These are phyloP conservation scores for Stichopus horrens DNA, from an alignment of 53 echinoderm and acorn worm genomes.

Conservation along the genomic window DNA sequence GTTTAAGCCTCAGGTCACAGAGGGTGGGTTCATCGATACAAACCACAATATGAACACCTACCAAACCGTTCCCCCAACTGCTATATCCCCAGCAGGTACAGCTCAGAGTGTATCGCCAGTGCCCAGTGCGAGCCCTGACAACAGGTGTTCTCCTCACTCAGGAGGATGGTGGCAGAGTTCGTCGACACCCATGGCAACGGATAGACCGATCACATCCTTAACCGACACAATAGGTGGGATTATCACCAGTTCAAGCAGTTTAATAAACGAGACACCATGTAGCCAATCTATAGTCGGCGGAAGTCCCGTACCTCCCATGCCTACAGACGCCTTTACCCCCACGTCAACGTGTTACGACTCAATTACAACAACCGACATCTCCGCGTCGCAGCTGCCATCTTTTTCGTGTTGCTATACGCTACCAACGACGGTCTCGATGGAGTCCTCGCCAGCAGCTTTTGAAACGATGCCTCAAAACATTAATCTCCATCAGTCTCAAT, in stretches of 20 bases:
- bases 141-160: slow-evolving; percentile 56
- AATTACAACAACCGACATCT: slow-evolving; percentile 64
- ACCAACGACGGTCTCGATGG: slow-evolving; percentile 50
- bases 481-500: slow-evolving; percentile 7
- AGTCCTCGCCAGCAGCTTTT: slow-evolving; percentile 27
- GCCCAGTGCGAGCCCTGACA: slow-evolving; percentile 74
- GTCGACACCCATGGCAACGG: slow-evolving; percentile 39
- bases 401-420: slow-evolving; percentile 91
- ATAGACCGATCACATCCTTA: slow-evolving; percentile 57
- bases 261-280: slow-evolving; percentile 80
- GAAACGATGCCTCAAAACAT: slow-evolving; percentile 29
- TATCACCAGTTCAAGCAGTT: slow-evolving; percentile 86
- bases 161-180: slow-evolving; percentile 65
- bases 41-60: slow-evolving; percentile 97
- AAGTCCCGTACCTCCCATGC: slow-evolving; percentile 54
- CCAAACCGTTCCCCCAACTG: slow-evolving; percentile 44
- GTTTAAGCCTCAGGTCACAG: slow-evolving; percentile 86
- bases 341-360: slow-evolving; percentile 77
- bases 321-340: slow-evolving; percentile 74
- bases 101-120: slow-evolving; percentile 76
- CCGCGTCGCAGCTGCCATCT: slow-evolving; percentile 57
- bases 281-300: slow-evolving; percentile 63
- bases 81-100: slow-evolving; percentile 65
- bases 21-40: slow-evolving; percentile 71
- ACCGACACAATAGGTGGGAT: slow-evolving; percentile 74